Conservation (phyloP, 1,140 invertebrate species). For the Drosophila punjabiensis region DNA sequence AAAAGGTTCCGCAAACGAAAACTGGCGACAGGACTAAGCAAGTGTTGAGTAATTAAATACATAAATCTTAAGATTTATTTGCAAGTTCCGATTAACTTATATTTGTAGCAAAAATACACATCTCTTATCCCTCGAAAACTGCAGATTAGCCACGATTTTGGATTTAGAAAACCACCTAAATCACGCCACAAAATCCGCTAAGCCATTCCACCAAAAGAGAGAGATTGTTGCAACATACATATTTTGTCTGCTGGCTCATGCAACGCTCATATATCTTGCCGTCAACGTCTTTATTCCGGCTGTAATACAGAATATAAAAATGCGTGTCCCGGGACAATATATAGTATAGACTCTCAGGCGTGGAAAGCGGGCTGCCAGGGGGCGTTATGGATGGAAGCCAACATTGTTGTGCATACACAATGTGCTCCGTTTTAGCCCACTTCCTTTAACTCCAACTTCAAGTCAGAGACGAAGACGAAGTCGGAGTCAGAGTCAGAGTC, state of each 20-base stretch:
- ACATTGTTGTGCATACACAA: slow-evolving; percentile 48
- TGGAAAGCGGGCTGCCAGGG: neutral
- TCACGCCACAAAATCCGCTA: slow-evolving; percentile 13
- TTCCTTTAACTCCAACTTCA: slow-evolving; percentile 10
- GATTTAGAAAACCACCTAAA: slow-evolving; percentile 3
- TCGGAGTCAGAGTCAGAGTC: neutral
- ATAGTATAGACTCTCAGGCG: neutral
- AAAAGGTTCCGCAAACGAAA: no score
- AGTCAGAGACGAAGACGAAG: neutral
- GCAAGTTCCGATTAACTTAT: neutral
- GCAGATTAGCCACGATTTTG: neutral
- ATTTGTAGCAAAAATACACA: neutral
- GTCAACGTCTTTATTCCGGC: slow-evolving; percentile 21
- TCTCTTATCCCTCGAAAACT: neutral
- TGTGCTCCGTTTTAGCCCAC: slow-evolving; percentile 22
- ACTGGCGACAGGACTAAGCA: no score
- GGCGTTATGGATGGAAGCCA: slow-evolving; percentile 1
- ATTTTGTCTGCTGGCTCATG: slow-evolving; percentile 39
- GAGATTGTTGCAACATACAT: slow-evolving; percentile 4
- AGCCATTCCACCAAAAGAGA: neutral
- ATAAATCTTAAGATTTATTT: neutral
- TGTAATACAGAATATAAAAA: slow-evolving; percentile 25
- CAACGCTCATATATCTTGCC: slow-evolving; percentile 60
- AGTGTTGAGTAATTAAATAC: neutral
- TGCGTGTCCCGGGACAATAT: slow-evolving; percentile 13